Percentiles rank a stretch among this genome's conserved stretches.
phyloP scores from a whole-genome alignment of 2,888 invertebrate genomes.

The Folsomia manolachei region DNA sequence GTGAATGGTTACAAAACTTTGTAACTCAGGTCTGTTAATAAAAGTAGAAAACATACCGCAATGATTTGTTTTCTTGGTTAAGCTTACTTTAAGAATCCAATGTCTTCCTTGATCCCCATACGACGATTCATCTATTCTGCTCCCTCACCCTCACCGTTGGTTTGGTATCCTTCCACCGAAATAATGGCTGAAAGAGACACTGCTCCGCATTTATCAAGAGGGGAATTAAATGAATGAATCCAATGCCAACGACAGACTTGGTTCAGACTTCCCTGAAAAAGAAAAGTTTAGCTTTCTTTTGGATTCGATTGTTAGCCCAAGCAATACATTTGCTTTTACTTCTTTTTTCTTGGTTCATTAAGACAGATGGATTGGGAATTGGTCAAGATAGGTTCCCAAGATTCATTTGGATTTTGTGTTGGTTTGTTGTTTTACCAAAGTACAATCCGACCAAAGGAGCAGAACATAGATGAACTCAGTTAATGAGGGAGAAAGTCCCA shows the following conservation, averaged over 20 bases:
- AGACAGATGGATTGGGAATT: conserved; percentile 17
- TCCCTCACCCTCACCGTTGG: not conserved
- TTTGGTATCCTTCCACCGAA: not conserved
- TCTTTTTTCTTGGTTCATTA: conserved; percentile 18
- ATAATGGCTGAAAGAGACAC: not conserved
- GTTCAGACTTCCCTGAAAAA: too few relatives aligned
- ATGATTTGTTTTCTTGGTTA: not conserved
- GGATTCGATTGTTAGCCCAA: conserved; percentile 4
- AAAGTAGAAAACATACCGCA: too few relatives aligned
- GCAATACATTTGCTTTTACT: conserved; percentile 1
- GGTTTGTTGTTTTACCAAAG: not conserved
- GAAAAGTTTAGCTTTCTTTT: not conserved
- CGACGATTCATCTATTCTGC: not conserved
- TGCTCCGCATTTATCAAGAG: conserved; percentile 2
- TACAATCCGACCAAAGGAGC: not conserved
- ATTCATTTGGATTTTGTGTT: not conserved
- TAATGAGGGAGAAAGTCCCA: conserved; percentile 11
- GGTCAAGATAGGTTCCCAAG: conserved; percentile 14
- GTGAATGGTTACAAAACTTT: too few relatives aligned
- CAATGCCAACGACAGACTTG: not conserved
- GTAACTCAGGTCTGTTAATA: too few relatives aligned
- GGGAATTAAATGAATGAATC: not conserved
- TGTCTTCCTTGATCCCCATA: conserved; percentile 12
- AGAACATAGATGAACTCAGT: not conserved
- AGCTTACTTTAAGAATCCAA: not conserved